Evolutionary conservation across 2,113 vertebrate genomes (phyloP), one percentile per base, ranked within the genome.

Genomic region (Leuciscus idus): DNA sequence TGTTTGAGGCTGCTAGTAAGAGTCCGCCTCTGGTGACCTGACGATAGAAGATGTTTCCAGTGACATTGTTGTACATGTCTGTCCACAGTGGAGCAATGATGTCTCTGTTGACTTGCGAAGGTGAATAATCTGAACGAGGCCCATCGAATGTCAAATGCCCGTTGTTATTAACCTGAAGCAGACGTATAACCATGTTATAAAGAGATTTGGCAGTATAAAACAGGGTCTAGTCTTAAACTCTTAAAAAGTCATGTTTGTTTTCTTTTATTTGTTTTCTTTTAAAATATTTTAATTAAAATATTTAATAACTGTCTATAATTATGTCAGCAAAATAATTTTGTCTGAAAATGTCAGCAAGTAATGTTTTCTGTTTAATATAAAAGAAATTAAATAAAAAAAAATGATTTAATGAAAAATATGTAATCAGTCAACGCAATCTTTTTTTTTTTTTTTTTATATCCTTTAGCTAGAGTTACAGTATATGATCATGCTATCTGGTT

Each of bases 71-170:
- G 15, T 88, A 48, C 9, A 84, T n/a, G 59, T 64, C 1, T 39
- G 39, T 84, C 75, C 86, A 87, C 28, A 87, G 57, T 66, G 78
- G 78, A 26, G 59, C 43, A 23, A 88, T 85, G 4, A 85, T 48
- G 48, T 88, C 59, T 17, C 52, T 57, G 23, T 39, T n/a, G 1
- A 30, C 0, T 4, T 30, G 0, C 0, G 11, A 23, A 7, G 6
- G 30, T 23, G 36, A 36, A 36, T 21, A 11, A 78, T 4, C 23
- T 28, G 13, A 19, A 30, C 59, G 50, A 57, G 50, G 76, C 50
- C 2, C 50, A 33, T 33, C 50, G 33, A 78, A 78, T 11, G 76
- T 57, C 76, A 78, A 52, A 76, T 26, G 13, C 7, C 74, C 74
- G 0, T 76, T 76, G 48, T 30, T 76, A 28, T 76, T 48, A 26